Evolutionary conservation across 2,888 invertebrate species (phyloP).

Genomic region (Epiblema foenella): DNA sequence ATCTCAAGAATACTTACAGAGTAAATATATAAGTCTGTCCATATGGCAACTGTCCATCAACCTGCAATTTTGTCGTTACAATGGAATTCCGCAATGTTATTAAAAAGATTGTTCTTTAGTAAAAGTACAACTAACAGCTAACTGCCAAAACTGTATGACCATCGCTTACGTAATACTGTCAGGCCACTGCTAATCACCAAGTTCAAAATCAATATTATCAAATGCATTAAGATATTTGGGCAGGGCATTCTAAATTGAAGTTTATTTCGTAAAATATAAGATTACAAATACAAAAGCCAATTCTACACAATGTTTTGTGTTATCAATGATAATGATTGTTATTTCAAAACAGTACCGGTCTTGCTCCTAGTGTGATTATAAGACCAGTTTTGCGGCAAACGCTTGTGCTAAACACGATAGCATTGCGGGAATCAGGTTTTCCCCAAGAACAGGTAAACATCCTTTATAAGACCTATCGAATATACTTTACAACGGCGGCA

Average conservation of each 20-base stretch:
- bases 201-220: not conserved
- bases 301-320: not conserved
- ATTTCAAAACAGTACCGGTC: slow-evolving; percentile 2
- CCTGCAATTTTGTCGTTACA: too few relatives aligned
- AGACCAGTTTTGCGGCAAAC: slow-evolving; percentile 22
- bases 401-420: slow-evolving; percentile 11
- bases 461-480: not conserved
- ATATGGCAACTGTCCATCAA: too few relatives aligned
- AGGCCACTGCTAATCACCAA: not conserved
- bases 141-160: not conserved
- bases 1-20: not conserved
- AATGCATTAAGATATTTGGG: not conserved
- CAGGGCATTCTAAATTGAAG: not conserved
- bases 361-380: not conserved
- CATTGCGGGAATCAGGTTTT: slow-evolving; percentile 28
- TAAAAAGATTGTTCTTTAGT: too few relatives aligned
- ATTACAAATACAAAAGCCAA: not conserved
- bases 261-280: not conserved
- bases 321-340: not conserved
- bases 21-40: not conserved
- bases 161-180: not conserved
- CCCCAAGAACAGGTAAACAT: slow-evolving; percentile 2
- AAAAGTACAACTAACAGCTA: not conserved
- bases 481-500: not conserved
- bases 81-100: too few relatives aligned